A percentile compares a stretch with the other conserved stretches of the same genome.
phyloP scores from a whole-genome alignment of 2,888 invertebrate species.

The Nymphalis polychloros region DNA sequence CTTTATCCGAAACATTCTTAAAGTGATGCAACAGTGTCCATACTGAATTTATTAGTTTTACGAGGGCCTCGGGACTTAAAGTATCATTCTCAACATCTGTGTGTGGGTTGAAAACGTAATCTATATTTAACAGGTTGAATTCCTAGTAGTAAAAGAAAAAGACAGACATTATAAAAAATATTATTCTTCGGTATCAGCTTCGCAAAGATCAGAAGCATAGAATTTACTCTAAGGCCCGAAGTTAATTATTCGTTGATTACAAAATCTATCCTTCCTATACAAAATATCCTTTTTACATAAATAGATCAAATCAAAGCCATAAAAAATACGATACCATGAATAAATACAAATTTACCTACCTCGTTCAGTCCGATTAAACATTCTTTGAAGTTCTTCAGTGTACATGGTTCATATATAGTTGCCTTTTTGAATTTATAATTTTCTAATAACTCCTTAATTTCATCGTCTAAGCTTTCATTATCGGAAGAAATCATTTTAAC shows the following conservation, averaged over 20 bases:
- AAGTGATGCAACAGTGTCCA: constrained; percentile 66
- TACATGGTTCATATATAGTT: constrained; percentile 70
- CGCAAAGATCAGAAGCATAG: neutral
- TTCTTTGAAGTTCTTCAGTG: constrained; percentile 63
- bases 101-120: constrained; percentile 70
- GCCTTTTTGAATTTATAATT: constrained; percentile 71
- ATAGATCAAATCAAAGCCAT: no score
- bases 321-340: no score
- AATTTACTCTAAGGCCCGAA: no score
- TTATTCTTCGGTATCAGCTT: neutral
- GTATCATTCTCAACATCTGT: constrained; percentile 55
- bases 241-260: neutral
- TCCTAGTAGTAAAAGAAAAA: constrained; percentile 53
- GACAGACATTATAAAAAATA: neutral
- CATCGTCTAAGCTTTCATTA: constrained; percentile 65
- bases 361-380: constrained; percentile 71
- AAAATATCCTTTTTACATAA: constrained; percentile 3
- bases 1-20: constrained; percentile 61
- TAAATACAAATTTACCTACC: constrained; percentile 46
- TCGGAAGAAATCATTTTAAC: constrained; percentile 38
- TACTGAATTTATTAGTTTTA: constrained; percentile 65
- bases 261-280: no score
- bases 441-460: constrained; percentile 70
- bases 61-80: constrained; percentile 57
- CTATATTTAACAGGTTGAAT: constrained; percentile 64